Evolutionary conservation across 2,888 invertebrate genomes (phyloP).

Genomic region (Timandra comae): DNA sequence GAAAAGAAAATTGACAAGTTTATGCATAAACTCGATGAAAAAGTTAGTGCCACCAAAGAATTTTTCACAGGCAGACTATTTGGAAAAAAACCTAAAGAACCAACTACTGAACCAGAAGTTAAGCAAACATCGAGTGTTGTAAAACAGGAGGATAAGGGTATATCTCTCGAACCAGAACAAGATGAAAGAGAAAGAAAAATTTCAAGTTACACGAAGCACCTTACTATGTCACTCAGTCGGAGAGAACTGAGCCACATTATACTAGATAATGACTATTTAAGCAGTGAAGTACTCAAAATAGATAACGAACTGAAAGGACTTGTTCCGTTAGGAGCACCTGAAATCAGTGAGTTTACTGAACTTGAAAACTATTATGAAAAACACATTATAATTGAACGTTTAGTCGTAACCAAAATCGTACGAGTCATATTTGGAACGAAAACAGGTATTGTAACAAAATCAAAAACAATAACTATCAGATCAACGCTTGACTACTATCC

Average conservation of each 20-base stretch:
- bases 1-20: constrained; percentile 30
- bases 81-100: constrained; percentile 16
- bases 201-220: not conserved
- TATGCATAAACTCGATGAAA: constrained; percentile 38
- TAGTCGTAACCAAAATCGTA: constrained; percentile 22
- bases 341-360: constrained; percentile 20
- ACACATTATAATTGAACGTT: constrained; percentile 17
- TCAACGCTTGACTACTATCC: constrained; percentile 21
- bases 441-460: constrained; percentile 16
- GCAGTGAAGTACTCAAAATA: constrained; percentile 3
- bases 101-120: not conserved
- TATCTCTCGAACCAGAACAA: not conserved
- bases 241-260: constrained; percentile 3
- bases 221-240: not conserved
- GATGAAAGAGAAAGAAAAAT: not conserved
- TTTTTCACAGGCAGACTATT: constrained; percentile 32
- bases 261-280: constrained; percentile 1
- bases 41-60: constrained; percentile 36
- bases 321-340: constrained; percentile 14
- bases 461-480: constrained; percentile 23
- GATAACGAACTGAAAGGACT: constrained; percentile 3
- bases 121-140: constrained; percentile 3
- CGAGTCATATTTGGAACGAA: constrained; percentile 21
- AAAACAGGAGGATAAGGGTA: constrained; percentile 4
- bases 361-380: no score